A percentile compares a stretch with the other conserved stretches of the same genome.
Conservation (phyloP, 2,797 vertebrate genomes). For the Ataeniobius toweri region DNA sequence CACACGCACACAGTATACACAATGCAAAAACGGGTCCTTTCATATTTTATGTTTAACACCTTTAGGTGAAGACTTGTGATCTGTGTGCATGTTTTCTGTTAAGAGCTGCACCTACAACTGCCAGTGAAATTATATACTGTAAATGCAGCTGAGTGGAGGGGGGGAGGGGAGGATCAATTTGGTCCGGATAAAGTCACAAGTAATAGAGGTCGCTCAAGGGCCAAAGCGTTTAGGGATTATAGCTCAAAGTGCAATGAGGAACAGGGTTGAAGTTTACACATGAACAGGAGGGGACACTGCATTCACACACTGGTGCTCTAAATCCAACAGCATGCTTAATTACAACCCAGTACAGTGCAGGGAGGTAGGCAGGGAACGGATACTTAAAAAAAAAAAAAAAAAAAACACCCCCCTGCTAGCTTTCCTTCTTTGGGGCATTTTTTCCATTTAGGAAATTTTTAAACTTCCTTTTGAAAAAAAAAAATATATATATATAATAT, state of each 20-base stretch:
- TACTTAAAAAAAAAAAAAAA: background rate
- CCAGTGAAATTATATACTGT: constrained; percentile 14
- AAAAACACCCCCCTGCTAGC: constrained; percentile 22
- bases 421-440: constrained; percentile 11
- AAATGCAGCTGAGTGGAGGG: constrained; percentile 10
- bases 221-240: constrained; percentile 32
- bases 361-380: constrained; percentile 40
- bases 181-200: constrained; percentile 30
- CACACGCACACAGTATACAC: background rate
- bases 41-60: constrained; percentile 24
- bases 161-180: constrained; percentile 9
- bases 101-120: constrained; percentile 14
- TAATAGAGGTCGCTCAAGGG: constrained; percentile 39
- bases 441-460: constrained; percentile 41
- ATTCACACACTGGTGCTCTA: constrained; percentile 54
- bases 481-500: constrained; percentile 9
- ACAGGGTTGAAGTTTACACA: constrained; percentile 50
- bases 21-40: constrained; percentile 14
- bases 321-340: constrained; percentile 64
- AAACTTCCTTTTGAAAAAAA: constrained; percentile 19
- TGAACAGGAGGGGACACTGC: constrained; percentile 45
- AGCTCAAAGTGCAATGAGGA: constrained; percentile 56
- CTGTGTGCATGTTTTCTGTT: constrained; percentile 16
- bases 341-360: constrained; percentile 38
- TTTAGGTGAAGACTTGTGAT: constrained; percentile 4